Base-by-base conservation (phyloP, 2,888 invertebrate genomes). In the Barypeithes pellucidus region DNA sequence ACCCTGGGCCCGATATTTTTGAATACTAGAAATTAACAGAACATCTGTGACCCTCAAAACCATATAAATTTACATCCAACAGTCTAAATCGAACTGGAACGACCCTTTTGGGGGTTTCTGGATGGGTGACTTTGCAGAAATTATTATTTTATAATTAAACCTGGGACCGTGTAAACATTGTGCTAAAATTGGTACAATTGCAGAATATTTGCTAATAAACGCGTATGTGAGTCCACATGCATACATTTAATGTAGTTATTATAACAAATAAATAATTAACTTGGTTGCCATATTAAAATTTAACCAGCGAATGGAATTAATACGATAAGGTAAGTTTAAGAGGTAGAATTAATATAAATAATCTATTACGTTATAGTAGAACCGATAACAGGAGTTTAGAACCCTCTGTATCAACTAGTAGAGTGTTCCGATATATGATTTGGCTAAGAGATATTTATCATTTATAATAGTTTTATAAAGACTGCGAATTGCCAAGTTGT, bases 1-100 rank as follows among this genome's bases (percentile, higher is more conserved):
- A n/a, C n/a, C n/a, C n/a, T n/a, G n/a, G n/a, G n/a, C n/a, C n/a
- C n/a, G n/a, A n/a, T n/a, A 1, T 29, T 29, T 60, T 57, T 71
- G 59, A 66, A 66, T 66, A 59, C 36, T 47, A 65, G 65, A 71
- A 52, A 65, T 45, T 71, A 54, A 59, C 62, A 39, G 47, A 22
- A 63, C 54, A 70, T 33, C 59, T 65, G 71, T 41, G 60, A 59
- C 39, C 18, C 39, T 14, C 16, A 59, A 71, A 70, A 54, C 43
- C 63, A 54, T 33, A 71, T 52, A 29, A 39, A 67, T 33, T 43
- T 22, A 41, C 11, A 41, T 57, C 24, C 24, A 57, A 67, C 57
- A 22, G 24, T 18, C 41, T 43, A 60, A 59, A 60, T 67, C 67
- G 67, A 67, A 67, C 16, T 45, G 8, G 45, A 45, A 16, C 18